A percentile compares a stretch with the other conserved stretches of the same genome.
phyloP scores from a whole-genome alignment of 2,888 invertebrate species.

The Branchipolynoe longqiensis region DNA sequence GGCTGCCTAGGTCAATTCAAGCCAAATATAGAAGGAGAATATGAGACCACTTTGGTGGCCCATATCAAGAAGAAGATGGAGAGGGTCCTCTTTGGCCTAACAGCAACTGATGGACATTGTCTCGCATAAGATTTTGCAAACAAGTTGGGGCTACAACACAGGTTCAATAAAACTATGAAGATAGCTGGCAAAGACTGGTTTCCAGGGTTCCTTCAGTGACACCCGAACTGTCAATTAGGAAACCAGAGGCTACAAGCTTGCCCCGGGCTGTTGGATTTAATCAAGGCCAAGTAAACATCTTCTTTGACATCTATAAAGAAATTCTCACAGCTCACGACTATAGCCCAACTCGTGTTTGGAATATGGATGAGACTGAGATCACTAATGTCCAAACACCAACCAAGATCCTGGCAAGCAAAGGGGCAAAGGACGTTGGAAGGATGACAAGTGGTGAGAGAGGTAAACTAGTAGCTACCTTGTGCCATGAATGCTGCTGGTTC shows the following conservation, averaged over 20 bases:
- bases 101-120: conserved; percentile 58
- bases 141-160: conserved; percentile 60
- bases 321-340: conserved; percentile 58
- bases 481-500: conserved; percentile 67
- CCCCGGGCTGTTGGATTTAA: conserved; percentile 66
- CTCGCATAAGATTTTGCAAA: conserved; percentile 67
- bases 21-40: conserved; percentile 6
- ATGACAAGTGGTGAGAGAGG: conserved; percentile 67
- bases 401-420: conserved; percentile 63
- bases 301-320: no score
- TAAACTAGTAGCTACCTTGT: conserved; percentile 65
- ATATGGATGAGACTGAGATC: conserved; percentile 66
- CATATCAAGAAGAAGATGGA: conserved; percentile 64
- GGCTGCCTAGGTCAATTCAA: conserved; percentile 51
- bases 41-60: conserved; percentile 41
- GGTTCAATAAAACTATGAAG: conserved; percentile 62
- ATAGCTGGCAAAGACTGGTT: conserved; percentile 67
- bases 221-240: conserved; percentile 63
- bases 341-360: conserved; percentile 60
- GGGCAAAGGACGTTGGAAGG: conserved; percentile 46
- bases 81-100: conserved; percentile 60
- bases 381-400: conserved; percentile 64
- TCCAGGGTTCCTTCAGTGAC: no score
- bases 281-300: conserved; percentile 60
- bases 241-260: conserved; percentile 64